phyloP scores from a whole-genome alignment of 1,140 invertebrate genomes.

The Drosophila nigromelanica region DNA sequence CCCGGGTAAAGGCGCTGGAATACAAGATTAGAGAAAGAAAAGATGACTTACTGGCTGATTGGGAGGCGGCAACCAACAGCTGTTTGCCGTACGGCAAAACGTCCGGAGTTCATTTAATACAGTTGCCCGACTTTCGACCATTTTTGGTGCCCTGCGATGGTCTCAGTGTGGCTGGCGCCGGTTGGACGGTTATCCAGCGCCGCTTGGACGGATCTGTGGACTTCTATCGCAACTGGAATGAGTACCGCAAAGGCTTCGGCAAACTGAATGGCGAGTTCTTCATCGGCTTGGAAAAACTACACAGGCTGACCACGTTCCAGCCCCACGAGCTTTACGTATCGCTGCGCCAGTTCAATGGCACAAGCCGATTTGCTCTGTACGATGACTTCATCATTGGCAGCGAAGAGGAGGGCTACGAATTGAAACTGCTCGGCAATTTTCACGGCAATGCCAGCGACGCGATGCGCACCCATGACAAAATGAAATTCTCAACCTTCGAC shows the following conservation, averaged over 20 bases:
- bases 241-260: slow-evolving; percentile 88
- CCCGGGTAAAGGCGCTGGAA: slow-evolving; percentile 33
- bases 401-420: slow-evolving; percentile 87
- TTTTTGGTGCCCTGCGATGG: slow-evolving; percentile 64
- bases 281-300: slow-evolving; percentile 86
- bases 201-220: slow-evolving; percentile 87
- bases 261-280: slow-evolving; percentile 87
- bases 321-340: slow-evolving; percentile 87
- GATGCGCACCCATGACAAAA: slow-evolving; percentile 66
- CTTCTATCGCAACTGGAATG: slow-evolving; percentile 87
- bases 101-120: slow-evolving; percentile 55
- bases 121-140: slow-evolving; percentile 55
- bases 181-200: slow-evolving; percentile 88
- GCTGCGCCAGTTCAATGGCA: slow-evolving; percentile 86
- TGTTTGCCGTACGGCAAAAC: slow-evolving; percentile 49
- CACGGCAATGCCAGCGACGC: slow-evolving; percentile 68
- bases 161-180: slow-evolving; percentile 60
- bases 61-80: slow-evolving; percentile 61
- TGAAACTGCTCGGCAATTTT: slow-evolving; percentile 87
- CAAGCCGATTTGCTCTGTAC: slow-evolving; percentile 86
- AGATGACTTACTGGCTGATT: slow-evolving; percentile 64
- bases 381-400: slow-evolving; percentile 87
- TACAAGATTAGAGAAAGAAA: slow-evolving; percentile 54
- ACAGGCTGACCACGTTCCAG: slow-evolving; percentile 85
- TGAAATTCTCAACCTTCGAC: slow-evolving; percentile 73